Conservation (phyloP, 2,113 vertebrate species). For the Polyodon spathula region DNA sequence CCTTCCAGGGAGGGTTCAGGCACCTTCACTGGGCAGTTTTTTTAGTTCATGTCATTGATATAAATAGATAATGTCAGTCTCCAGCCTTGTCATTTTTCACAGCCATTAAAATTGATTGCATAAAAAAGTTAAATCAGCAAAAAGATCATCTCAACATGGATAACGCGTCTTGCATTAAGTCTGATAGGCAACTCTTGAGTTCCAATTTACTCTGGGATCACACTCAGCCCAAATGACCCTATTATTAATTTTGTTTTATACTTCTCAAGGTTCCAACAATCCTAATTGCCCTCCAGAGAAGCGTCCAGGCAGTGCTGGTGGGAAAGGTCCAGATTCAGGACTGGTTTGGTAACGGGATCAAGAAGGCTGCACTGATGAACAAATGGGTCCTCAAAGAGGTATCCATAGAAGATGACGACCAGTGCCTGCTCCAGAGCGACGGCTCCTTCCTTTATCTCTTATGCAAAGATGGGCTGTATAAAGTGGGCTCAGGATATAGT, state of each 20-base stretch:
- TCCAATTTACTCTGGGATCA: too few relatives aligned
- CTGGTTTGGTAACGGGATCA: conserved; percentile 97
- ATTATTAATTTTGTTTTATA: conserved; percentile 13
- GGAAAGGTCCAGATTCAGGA: conserved; percentile 98
- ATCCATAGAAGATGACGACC: conserved; percentile 86
- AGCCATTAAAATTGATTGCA: too few relatives aligned
- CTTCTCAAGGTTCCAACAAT: conserved; percentile 84
- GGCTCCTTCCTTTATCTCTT: conserved; percentile 95
- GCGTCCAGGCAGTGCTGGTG: conserved; percentile 93
- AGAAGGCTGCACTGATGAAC: conserved; percentile 93
- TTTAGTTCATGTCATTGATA: too few relatives aligned
- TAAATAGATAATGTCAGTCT: too few relatives aligned
- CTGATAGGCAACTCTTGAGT: too few relatives aligned
- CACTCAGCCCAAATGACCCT: not conserved
- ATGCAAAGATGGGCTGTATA: conserved; percentile 96
- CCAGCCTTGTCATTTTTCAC: too few relatives aligned
- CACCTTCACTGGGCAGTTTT: too few relatives aligned
- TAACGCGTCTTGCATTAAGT: too few relatives aligned
- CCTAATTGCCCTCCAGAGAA: conserved; percentile 89
- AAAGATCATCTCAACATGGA: too few relatives aligned
- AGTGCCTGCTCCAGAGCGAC: conserved; percentile 91
- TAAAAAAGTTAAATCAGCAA: too few relatives aligned
- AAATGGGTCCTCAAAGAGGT: conserved; percentile 92
- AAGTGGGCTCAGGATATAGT: conserved; percentile 96
- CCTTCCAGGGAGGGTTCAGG: too few relatives aligned